Base-by-base conservation (phyloP, 1,140 invertebrate genomes). In the Akabosia matsudoensis region DNA sequence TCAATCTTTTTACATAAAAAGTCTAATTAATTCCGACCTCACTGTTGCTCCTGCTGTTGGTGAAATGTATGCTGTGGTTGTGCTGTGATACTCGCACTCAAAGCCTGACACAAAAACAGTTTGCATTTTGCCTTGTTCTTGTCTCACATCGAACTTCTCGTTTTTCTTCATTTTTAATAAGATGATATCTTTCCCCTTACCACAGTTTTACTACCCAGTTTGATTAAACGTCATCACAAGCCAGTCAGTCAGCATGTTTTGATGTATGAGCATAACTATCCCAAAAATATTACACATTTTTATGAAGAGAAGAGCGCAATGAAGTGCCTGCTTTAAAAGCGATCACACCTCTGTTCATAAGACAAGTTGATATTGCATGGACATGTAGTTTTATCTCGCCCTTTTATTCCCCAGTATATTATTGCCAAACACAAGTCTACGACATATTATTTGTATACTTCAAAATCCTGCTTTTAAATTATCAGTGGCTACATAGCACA, bases 21-120 rank as follows among this genome's bases (percentile, higher is more conserved):
- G 7, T 67, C 61, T 67, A 67, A 67, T 67, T 67, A 67, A 67
- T 67, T 67, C 61, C 61, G 61, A 67, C 61, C 61, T 67, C 61
- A 67, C 61, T 67, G 61, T 22, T 4, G 61, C 61, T 30, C 24
- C 28, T 67, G 26, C 24, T 67, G 61, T 30, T 67, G 61, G 31
- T 28, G 61, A 67, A 61, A 30, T 4, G 54, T 56, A 13, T 56
- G 54, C 10, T 56, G 37, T 56, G 24, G 54, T 10, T 24, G 7
- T 45, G 7, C 37, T 45, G 37, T 45, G 37, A 45, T 45, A 45
- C 37, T 7, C 37, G 18, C 37, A 45, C 37, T n/a, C n/a, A n/a
- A n/a, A n/a, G n/a, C n/a, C n/a, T n/a, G n/a, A n/a, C n/a, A n/a
- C n/a, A n/a, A n/a, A n/a, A n/a, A n/a, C n/a, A n/a, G n/a, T n/a